Base-by-base conservation (phyloP, 64 coral and sea anemone genomes). In the Orbicella faveolata region DNA sequence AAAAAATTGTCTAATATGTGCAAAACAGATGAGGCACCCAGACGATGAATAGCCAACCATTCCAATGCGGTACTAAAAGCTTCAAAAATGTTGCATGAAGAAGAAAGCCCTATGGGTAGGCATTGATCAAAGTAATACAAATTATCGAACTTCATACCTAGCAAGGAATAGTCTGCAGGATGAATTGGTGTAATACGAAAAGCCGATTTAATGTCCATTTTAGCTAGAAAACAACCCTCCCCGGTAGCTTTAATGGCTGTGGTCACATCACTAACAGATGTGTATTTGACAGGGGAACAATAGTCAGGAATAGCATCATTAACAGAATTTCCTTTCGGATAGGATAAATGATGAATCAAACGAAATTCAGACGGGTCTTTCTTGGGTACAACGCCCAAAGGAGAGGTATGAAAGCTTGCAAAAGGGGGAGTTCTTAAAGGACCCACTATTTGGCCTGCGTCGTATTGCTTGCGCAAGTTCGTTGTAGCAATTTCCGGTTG, bases 101-200 rank as follows among this genome's bases (percentile, higher is more conserved):
- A 63, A 2, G 89, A 90, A 81, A 77, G 81, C 13, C 88, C 88
- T 78, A 90, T 81, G 0, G 77, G 89, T 4, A 90, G 20, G 61
- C 66, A 83, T 4, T 63, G 35, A 83, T 90, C 68, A 21, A 36
- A 90, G 54, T 90, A 90, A 73, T 75, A 91, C 26, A 44, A 30
- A 7, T 37, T 59, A 4, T 90, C 9, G 65, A 66, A 90, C 14
- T 57, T 39, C n/a, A 90, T 55, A 12, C 79, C 89, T 1, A 90
- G 30, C 34, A 83, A 59, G 4, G 36, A 17, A 52, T 63, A 84
- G 26, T 90, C 89, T 16, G 20, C 14, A 15, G 79, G 89, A 84
- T 90, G 88, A 72, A 90, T 81, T 6, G 88, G 88, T n/a, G 82
- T 81, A 13, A 82, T 90, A 14, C 37, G 75, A 77, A 77, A 77